Conservation (phyloP, 1,140 invertebrate genomes). For the Conus betulinus region DNA sequence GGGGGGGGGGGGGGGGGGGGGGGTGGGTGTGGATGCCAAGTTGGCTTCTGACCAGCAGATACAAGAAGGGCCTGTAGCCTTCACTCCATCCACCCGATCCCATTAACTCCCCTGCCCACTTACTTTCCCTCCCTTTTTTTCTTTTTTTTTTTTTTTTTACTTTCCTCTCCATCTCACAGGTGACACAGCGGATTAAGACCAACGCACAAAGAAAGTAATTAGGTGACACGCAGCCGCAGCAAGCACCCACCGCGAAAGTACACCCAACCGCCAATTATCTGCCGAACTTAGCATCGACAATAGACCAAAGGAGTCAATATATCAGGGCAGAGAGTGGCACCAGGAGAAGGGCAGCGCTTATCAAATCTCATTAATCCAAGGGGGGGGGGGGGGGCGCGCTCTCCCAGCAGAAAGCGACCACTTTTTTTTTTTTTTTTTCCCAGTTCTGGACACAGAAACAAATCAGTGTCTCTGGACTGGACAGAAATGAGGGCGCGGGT, state of each 20-base stretch:
- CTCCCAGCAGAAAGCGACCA: neutral
- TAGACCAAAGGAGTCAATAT: constrained; percentile 11
- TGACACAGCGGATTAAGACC: neutral
- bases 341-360: neutral
- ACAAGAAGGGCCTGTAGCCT: neutral
- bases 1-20: too few species aligned
- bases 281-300: neutral
- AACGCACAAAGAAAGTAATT: neutral
- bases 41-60: neutral
- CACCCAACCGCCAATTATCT: neutral
- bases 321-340: too few species aligned
- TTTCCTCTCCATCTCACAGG: neutral
- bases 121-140: neutral
- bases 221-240: neutral
- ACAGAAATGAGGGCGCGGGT: neutral
- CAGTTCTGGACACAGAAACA: neutral
- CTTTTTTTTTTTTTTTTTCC: neutral
- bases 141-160: neutral
- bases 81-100: neutral
- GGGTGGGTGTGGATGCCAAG: neutral
- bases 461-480: neutral
- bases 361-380: constrained; percentile 15
- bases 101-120: neutral
- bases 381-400: neutral
- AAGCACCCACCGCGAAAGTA: neutral